Percentiles rank a stretch among this genome's conserved stretches.
phyloP scores from a whole-genome alignment of 2,888 invertebrate species.

The Synanthedon formicaeformis region DNA sequence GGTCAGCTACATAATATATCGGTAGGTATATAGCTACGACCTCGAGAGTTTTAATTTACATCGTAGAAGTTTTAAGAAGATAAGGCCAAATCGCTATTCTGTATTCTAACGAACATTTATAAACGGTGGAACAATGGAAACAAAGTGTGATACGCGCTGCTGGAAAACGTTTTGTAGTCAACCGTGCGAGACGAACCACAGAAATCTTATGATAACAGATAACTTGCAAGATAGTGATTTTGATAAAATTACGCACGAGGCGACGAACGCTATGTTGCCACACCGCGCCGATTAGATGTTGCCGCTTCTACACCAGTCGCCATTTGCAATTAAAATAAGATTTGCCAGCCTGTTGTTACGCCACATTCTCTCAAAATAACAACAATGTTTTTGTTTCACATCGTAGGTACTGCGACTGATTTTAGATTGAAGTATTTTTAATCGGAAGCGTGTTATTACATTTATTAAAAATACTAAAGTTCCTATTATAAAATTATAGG shows the following conservation, averaged over 20 bases:
- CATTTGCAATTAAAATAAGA: slow-evolving; percentile 59
- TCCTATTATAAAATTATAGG: too few species aligned
- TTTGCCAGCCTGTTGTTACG: slow-evolving; percentile 36
- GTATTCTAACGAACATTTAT: slow-evolving; percentile 15
- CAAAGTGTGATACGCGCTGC: background rate
- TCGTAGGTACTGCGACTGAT: slow-evolving; percentile 24
- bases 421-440: slow-evolving; percentile 6
- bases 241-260: slow-evolving; percentile 56
- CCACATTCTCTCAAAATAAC: slow-evolving; percentile 58
- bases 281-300: slow-evolving; percentile 34
- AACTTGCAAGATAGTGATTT: slow-evolving; percentile 25
- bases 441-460: background rate
- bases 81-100: slow-evolving; percentile 17
- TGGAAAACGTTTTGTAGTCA: background rate
- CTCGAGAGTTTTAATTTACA: slow-evolving; percentile 1
- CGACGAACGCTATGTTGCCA: slow-evolving; percentile 33
- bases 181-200: slow-evolving; percentile 13
- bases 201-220: slow-evolving; percentile 35
- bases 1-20: too few species aligned
- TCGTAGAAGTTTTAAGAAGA: too few species aligned
- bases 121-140: slow-evolving; percentile 3
- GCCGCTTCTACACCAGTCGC: slow-evolving; percentile 34
- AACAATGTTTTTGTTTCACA: slow-evolving; percentile 45
- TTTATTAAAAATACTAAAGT: too few species aligned
- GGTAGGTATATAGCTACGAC: too few species aligned